phyloP scores from a whole-genome alignment of 2,113 vertebrate genomes.

The Phaetusa simplex region DNA sequence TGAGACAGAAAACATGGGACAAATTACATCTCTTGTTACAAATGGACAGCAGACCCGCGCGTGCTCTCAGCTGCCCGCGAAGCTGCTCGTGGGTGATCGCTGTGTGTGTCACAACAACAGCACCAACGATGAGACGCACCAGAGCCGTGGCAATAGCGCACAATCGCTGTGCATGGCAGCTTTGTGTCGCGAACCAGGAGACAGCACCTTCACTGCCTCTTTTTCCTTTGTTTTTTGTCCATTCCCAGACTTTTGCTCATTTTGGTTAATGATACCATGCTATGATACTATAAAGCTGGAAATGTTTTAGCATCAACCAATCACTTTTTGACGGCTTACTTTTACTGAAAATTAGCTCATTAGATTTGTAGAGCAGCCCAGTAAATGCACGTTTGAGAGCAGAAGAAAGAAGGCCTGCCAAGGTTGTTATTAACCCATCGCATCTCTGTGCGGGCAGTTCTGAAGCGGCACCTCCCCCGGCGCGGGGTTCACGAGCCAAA shows the following conservation, averaged over 20 bases:
- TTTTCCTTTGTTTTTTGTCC: neutral
- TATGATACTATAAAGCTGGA: neutral
- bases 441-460: fast-evolving
- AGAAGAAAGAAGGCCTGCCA: neutral
- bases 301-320: neutral
- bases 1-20: neutral
- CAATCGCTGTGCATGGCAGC: neutral
- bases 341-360: neutral
- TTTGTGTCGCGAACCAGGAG: neutral
- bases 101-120: neutral
- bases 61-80: neutral
- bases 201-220: neutral
- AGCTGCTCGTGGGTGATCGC: neutral
- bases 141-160: neutral
- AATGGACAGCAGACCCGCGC: neutral
- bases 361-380: neutral
- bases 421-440: neutral
- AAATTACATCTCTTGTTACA: neutral
- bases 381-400: neutral
- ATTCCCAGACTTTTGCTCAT: neutral
- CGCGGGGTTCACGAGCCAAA: fast-evolving
- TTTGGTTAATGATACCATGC: neutral
- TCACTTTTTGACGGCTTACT: neutral
- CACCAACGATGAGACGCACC: neutral
- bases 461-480: neutral